Evolutionary conservation across 2,797 vertebrate species (phyloP).

Genomic region (Oryzias sinensis): DNA sequence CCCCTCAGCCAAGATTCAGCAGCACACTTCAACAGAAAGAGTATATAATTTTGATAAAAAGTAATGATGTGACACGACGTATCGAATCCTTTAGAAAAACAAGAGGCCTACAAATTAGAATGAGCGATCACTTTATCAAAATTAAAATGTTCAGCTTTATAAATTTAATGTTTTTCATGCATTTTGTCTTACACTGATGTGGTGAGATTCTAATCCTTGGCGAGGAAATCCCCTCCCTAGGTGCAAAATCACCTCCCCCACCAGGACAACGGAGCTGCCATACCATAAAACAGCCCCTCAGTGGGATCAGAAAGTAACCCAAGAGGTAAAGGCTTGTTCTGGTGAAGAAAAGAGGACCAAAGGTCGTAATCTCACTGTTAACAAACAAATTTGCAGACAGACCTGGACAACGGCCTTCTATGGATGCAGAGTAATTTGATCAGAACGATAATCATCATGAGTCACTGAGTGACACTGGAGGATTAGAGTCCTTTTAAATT

Average conservation of each 20-base stretch:
- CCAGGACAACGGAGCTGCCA: neutral
- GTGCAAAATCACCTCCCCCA: neutral
- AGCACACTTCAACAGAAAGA: constrained; percentile 22
- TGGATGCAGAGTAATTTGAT: constrained; percentile 57
- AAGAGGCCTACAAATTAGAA: neutral
- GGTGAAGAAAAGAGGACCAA: neutral
- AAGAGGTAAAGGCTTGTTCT: neutral
- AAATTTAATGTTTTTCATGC: no score
- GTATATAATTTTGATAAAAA: constrained; percentile 22
- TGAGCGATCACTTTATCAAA: no score
- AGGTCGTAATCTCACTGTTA: neutral
- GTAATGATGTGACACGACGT: constrained; percentile 2
- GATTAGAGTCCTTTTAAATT: constrained; percentile 43
- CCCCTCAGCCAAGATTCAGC: constrained; percentile 1
- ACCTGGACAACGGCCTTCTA: constrained; percentile 21
- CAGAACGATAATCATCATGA: constrained; percentile 42
- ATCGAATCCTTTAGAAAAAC: neutral
- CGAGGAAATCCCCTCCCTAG: neutral
- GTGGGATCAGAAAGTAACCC: no score
- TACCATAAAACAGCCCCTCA: neutral
- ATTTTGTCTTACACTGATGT: neutral
- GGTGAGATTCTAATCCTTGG: neutral
- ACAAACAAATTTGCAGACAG: constrained; percentile 20
- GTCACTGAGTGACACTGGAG: constrained; percentile 30
- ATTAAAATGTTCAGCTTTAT: no score